phyloP scores from a whole-genome alignment of 2,113 vertebrate species.

The Sander vitreus region DNA sequence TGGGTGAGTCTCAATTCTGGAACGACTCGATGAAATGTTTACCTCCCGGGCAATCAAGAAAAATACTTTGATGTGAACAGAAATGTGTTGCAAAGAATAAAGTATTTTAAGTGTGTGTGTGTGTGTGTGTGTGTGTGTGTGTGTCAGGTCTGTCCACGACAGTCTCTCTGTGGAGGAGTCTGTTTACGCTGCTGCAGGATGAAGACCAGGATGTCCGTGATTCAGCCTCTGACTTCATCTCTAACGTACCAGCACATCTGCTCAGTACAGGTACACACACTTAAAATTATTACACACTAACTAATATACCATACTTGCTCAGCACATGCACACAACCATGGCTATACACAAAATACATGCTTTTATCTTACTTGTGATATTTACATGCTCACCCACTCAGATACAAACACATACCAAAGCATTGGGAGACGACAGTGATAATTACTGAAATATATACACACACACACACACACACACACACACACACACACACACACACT shows the following conservation, averaged over 20 bases:
- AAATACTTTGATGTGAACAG: background rate
- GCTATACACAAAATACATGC: background rate
- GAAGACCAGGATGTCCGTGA: conserved; percentile 91
- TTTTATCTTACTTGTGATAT: conserved; percentile 2
- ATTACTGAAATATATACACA: conserved; percentile 7
- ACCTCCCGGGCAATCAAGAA: background rate
- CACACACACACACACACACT: background rate
- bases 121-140: conserved; percentile 27
- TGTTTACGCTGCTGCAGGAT: conserved; percentile 91
- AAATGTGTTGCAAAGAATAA: background rate
- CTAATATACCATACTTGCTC: background rate
- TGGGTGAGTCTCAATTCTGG: conserved; percentile 85
- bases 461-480: too few relatives aligned
- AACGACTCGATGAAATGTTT: background rate
- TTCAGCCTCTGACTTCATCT: conserved; percentile 87
- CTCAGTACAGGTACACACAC: conserved; percentile 83
- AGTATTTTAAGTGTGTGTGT: background rate
- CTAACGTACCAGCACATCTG: conserved; percentile 79
- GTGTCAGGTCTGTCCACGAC: conserved; percentile 87
- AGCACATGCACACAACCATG: background rate
- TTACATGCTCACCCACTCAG: background rate
- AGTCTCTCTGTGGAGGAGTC: conserved; percentile 89
- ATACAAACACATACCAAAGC: background rate
- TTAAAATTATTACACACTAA: background rate
- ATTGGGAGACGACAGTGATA: background rate